Base-by-base conservation (phyloP, 2,797 vertebrate species). In the Psittacula echo region DNA sequence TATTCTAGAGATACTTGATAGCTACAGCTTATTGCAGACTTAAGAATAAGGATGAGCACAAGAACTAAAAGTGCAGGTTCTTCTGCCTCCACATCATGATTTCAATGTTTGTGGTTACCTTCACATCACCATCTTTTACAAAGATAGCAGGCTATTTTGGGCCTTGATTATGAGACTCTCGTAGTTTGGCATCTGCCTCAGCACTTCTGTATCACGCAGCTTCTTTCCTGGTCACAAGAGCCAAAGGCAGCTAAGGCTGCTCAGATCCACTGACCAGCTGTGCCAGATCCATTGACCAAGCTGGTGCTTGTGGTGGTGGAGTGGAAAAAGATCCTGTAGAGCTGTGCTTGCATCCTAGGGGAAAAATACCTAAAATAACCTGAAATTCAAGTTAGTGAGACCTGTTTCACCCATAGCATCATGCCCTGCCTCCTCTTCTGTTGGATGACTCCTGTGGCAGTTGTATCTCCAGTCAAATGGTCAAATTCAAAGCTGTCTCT, bases 391-490 rank as follows among this genome's bases (percentile, higher is more conserved):
- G 6, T 32, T 54, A 50, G 15, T 32, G 60, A 80, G 41, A 47
- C 3, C 12, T 68, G 19, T 6, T 73, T 21, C 22, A 64, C 30
- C 29, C 37, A 24, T 13, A 26, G 7, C 47, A 39, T 65, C 5
- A 1, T 48, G n/a, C 7, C 13, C 4, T 67, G 12, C n/a, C 2
- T 34, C 16, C 41, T 86, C 11, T 78, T 47, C 34, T 45, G 16
- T 3, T 45, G 6, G 0, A 1, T 41, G 44, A 60, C 22, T 6
- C 13, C 9, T 56, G 16, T n/a, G 22, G 23, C 14, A 68, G 41
- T 42, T 0, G 0, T 3, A n/a, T 37, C 26, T 13, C 34, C 65
- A 64, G 20, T 3, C 29, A 73, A 61, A 58, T 0, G 4, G 45
- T 56, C 27, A 47, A 72, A 47, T 23, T 54, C 34, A n/a, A 39